phyloP scores from a whole-genome alignment of 2,113 vertebrate genomes.

The Stictonetta naevosa region DNA sequence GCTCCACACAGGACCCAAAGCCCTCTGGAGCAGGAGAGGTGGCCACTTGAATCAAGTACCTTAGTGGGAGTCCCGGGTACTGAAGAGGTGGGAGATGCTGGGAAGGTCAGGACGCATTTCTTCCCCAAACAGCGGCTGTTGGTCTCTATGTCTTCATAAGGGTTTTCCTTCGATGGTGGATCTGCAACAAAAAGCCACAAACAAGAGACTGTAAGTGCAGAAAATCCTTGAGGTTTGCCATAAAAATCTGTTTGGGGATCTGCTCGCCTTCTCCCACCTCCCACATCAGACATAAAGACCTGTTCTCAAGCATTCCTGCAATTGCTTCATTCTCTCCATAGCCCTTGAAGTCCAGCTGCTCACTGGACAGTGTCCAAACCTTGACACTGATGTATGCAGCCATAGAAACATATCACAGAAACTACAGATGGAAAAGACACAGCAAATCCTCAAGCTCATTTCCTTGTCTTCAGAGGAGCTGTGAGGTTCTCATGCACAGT shows the following conservation, averaged over 20 bases:
- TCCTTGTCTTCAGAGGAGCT: neutral
- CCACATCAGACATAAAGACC: slow-evolving; percentile 37
- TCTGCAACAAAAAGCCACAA: slow-evolving; percentile 79
- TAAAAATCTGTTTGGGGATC: slow-evolving; percentile 17
- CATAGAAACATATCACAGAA: neutral
- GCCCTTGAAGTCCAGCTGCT: slow-evolving; percentile 43
- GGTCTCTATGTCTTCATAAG: slow-evolving; percentile 95
- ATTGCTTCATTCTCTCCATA: slow-evolving; percentile 21
- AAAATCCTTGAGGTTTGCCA: slow-evolving; percentile 28
- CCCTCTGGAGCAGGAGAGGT: neutral
- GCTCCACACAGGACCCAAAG: neutral
- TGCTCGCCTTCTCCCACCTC: neutral
- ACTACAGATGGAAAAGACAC: slow-evolving; percentile 39
- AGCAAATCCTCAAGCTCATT: neutral
- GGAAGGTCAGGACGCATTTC: slow-evolving; percentile 86
- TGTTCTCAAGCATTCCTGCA: slow-evolving; percentile 55
- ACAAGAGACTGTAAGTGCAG: neutral
- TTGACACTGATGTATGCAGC: slow-evolving; percentile 12
- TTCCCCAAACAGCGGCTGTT: slow-evolving; percentile 89
- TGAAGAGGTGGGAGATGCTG: slow-evolving; percentile 82
- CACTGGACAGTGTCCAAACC: slow-evolving; percentile 34
- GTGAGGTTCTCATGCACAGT: neutral
- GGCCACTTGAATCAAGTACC: slow-evolving; percentile 75
- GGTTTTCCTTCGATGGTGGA: slow-evolving; percentile 93
- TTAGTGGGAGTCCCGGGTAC: slow-evolving; percentile 86